These are phyloP conservation scores for Drosophila yooni DNA, from an alignment of 2,888 invertebrate genomes.

Conservation along the genomic window DNA sequence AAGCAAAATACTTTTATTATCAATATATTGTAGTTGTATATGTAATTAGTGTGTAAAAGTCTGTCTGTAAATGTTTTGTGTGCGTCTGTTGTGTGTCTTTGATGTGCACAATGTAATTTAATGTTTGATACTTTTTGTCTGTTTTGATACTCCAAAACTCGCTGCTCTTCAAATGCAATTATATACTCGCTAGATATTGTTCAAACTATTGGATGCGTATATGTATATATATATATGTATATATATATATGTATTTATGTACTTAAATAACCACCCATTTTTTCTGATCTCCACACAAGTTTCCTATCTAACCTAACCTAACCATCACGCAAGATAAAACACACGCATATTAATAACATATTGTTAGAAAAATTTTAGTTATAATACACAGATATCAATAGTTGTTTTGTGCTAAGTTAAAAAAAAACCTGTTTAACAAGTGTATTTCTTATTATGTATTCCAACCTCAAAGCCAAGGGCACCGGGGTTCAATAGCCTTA, in stretches of 20 bases:
- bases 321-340: background rate
- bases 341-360: slow-evolving; percentile 11
- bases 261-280: slow-evolving; percentile 54
- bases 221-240: too few relatives aligned
- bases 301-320: slow-evolving; percentile 17
- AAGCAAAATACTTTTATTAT: slow-evolving; percentile 57
- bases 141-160: slow-evolving; percentile 75
- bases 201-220: slow-evolving; percentile 4
- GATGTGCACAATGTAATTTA: slow-evolving; percentile 55
- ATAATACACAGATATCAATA: slow-evolving; percentile 12
- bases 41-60: slow-evolving; percentile 52
- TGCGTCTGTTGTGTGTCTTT: slow-evolving; percentile 7
- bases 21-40: slow-evolving; percentile 39
- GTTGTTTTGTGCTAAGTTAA: slow-evolving; percentile 42
- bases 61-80: slow-evolving; percentile 51
- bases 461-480: slow-evolving; percentile 46
- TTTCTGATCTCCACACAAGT: slow-evolving; percentile 59
- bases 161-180: slow-evolving; percentile 55
- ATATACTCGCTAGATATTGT: slow-evolving; percentile 45
- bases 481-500: slow-evolving; percentile 54
- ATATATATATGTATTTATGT: slow-evolving; percentile 33
- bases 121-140: slow-evolving; percentile 57
- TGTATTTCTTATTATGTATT: slow-evolving; percentile 51
- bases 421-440: slow-evolving; percentile 18
- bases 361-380: slow-evolving; percentile 34